Conservation (phyloP, 2,888 invertebrate species). For the Rhingia rostrata region DNA sequence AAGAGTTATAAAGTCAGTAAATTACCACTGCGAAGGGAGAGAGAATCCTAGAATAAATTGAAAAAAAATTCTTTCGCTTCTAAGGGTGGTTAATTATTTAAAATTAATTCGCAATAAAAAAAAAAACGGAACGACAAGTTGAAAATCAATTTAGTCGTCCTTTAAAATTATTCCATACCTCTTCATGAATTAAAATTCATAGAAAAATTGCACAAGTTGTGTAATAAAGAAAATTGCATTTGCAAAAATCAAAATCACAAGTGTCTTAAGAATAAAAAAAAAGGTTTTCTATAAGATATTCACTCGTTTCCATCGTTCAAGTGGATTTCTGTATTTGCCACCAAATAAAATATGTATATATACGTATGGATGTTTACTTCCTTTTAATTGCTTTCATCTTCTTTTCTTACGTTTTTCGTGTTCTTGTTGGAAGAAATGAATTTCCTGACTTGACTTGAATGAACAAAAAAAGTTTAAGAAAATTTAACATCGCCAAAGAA, state of each 20-base stretch:
- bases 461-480: constrained; percentile 54
- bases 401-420: constrained; percentile 57
- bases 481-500: constrained; percentile 71
- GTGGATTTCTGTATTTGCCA: constrained; percentile 39
- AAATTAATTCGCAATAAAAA: constrained; percentile 69
- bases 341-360: constrained; percentile 11
- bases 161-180: neutral
- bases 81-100: constrained; percentile 59
- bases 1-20: constrained; percentile 23
- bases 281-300: constrained; percentile 27
- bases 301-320: constrained; percentile 12
- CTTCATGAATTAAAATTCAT: constrained; percentile 12
- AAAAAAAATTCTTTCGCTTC: constrained; percentile 33
- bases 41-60: constrained; percentile 22
- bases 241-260: constrained; percentile 17
- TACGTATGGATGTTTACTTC: constrained; percentile 51
- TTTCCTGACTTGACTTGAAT: constrained; percentile 61
- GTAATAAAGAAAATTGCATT: constrained; percentile 59
- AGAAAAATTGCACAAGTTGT: constrained; percentile 59
- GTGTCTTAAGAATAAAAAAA: constrained; percentile 61
- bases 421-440: constrained; percentile 43
- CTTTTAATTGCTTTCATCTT: constrained; percentile 73
- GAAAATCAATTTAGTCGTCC: constrained; percentile 64
- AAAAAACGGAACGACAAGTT: constrained; percentile 41
- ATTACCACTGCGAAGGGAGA: constrained; percentile 2